Evolutionary conservation across 2,888 invertebrate species (phyloP).

Genomic region (Drosophila cracens): DNA sequence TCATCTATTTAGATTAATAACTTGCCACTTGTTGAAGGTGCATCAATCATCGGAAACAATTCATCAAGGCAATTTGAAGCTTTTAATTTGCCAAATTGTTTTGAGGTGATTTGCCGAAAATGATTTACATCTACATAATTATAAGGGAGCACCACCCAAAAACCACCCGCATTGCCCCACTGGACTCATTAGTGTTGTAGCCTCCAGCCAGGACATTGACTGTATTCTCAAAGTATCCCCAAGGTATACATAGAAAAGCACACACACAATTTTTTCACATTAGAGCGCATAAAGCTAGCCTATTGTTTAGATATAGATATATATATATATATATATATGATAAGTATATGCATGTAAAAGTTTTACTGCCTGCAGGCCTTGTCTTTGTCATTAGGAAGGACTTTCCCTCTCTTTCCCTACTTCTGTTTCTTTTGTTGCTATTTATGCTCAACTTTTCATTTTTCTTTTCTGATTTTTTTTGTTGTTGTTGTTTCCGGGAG

Average conservation of each 20-base stretch:
- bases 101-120: slow-evolving; percentile 22
- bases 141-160: not conserved
- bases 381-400: slow-evolving; percentile 64
- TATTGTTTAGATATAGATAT: slow-evolving; percentile 9
- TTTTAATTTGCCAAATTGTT: slow-evolving; percentile 63
- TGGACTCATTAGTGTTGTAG: slow-evolving; percentile 59
- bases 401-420: not conserved
- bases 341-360: slow-evolving; percentile 32
- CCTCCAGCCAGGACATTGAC: slow-evolving; percentile 25
- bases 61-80: slow-evolving; percentile 55
- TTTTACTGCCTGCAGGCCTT: slow-evolving; percentile 59
- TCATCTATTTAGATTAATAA: not conserved
- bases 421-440: slow-evolving; percentile 32
- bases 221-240: slow-evolving; percentile 57
- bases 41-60: slow-evolving; percentile 60
- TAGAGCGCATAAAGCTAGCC: not conserved
- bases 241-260: slow-evolving; percentile 41
- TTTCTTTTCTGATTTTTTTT: slow-evolving; percentile 21
- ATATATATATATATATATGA: slow-evolving; percentile 14
- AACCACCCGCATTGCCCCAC: slow-evolving; percentile 4
- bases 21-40: not conserved
- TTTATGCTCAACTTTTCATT: slow-evolving; percentile 38
- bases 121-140: slow-evolving; percentile 32
- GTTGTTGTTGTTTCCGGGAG: slow-evolving; percentile 10
- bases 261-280: slow-evolving; percentile 10